Base-by-base conservation (phyloP, 1,140 invertebrate genomes). In the Oncopeltus fasciatus region DNA sequence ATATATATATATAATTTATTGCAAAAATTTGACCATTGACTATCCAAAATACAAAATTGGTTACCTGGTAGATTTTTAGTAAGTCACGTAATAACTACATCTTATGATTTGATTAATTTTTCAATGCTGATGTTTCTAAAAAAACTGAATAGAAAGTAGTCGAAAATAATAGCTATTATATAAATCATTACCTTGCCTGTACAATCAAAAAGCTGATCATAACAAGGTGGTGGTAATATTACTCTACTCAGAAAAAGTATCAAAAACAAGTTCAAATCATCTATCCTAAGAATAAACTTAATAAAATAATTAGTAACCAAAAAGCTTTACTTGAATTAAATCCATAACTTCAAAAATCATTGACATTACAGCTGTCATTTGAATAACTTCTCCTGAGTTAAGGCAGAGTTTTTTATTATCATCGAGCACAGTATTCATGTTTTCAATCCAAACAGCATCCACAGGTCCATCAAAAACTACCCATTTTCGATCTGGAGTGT, bases 301-400 rank as follows among this genome's bases (percentile, higher is more conserved):
- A 62, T 61, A 21, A 62, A 24, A 12, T n/a, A n/a, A n/a, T n/a
- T n/a, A n/a, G n/a, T n/a, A n/a, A n/a, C n/a, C n/a, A n/a, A n/a
- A n/a, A 29, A 57, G 24, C 11, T 14, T 51, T 63, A 77, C 80
- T 68, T 90, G 86, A 9, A 85, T 75, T 58, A 96, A 75, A 74
- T 95, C 90, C 86, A 90, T 90, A 1, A 88, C 88, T 79, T 96
- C 92, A 75, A 95, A 95, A 49, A 96, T 88, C 76, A 95, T 86
- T 2, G 90, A 94, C 84, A 93, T 95, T 12, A 81, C 80, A 59
- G 78, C 76, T 2, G 86, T 83, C 81, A 96, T 86, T 58, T 84
- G 83, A 73, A 95, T 92, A 12, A 94, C 89, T 76, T 97, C 93
- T 20, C 89, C 89, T 5, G 87, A 91, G 59, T 83, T 87, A 11